Evolutionary conservation across 2,113 vertebrate genomes (phyloP).

Genomic region (Pelecanus crispus): DNA sequence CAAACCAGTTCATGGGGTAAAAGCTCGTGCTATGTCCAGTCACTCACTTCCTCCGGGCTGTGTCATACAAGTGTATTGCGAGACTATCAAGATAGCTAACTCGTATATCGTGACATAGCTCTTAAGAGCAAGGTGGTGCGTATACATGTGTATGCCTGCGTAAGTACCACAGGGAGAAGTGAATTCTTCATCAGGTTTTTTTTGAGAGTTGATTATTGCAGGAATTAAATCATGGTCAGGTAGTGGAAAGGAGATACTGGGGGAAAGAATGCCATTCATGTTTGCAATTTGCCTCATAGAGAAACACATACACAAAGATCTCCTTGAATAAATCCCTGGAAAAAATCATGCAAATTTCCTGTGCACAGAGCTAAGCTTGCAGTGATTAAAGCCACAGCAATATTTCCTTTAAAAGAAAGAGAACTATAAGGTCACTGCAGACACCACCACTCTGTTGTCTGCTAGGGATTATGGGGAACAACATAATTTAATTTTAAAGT

Average conservation of each 20-base stretch:
- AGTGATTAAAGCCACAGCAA: neutral
- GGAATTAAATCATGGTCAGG: neutral
- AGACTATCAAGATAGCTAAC: neutral
- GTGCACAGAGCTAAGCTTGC: neutral
- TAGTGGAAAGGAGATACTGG: neutral
- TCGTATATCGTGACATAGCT: rapidly evolving
- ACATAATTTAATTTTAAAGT: neutral
- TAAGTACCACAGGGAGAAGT: neutral
- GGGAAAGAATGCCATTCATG: neutral
- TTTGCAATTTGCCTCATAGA: neutral
- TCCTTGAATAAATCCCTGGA: neutral
- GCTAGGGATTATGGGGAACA: neutral
- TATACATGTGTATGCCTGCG: rapidly evolving
- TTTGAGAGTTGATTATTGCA: neutral
- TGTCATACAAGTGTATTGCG: neutral
- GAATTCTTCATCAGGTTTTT: neutral
- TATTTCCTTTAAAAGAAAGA: constrained; percentile 2
- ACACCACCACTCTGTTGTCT: neutral
- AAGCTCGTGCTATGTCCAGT: neutral
- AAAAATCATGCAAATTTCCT: neutral
- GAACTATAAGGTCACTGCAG: neutral
- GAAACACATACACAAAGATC: neutral
- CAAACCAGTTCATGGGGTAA: neutral
- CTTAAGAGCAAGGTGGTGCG: neutral
- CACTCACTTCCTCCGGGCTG: neutral